These are phyloP conservation scores for Orthosia gracilis DNA, from an alignment of 2,888 invertebrate species.

Conservation along the genomic window DNA sequence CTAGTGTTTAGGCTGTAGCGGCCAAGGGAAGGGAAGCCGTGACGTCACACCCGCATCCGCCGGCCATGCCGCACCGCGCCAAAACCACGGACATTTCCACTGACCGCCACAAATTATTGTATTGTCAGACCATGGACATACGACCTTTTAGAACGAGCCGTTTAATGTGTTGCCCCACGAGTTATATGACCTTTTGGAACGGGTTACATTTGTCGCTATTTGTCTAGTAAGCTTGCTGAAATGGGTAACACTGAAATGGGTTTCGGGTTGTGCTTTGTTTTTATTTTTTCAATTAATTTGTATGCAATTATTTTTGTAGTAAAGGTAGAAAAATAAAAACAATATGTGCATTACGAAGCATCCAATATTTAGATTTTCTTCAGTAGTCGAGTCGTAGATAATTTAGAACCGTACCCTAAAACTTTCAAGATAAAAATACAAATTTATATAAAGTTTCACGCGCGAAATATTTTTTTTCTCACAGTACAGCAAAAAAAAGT, in stretches of 20 bases:
- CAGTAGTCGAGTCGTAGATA: not conserved
- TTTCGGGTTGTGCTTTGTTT: not conserved
- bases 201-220: constrained; percentile 40
- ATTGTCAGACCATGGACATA: constrained; percentile 56
- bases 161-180: constrained; percentile 38
- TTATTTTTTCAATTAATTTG: constrained; percentile 1
- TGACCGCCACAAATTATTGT: constrained; percentile 73
- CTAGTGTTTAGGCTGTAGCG: constrained; percentile 56
- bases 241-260: not conserved
- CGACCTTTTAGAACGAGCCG: constrained; percentile 27
- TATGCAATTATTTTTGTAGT: not conserved
- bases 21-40: constrained; percentile 69
- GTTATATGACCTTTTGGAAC: constrained; percentile 32
- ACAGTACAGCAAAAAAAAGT: too few species aligned
- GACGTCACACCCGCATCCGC: constrained; percentile 83
- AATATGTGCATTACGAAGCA: too few species aligned
- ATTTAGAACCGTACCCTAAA: too few species aligned
- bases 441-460: too few species aligned
- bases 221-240: constrained; percentile 35
- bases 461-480: too few species aligned
- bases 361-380: not conserved
- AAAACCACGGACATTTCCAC: constrained; percentile 72
- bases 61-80: constrained; percentile 80
- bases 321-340: not conserved
- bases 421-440: too few species aligned